phyloP scores from a whole-genome alignment of 2,797 vertebrate genomes.

The Furcifer pardalis region DNA sequence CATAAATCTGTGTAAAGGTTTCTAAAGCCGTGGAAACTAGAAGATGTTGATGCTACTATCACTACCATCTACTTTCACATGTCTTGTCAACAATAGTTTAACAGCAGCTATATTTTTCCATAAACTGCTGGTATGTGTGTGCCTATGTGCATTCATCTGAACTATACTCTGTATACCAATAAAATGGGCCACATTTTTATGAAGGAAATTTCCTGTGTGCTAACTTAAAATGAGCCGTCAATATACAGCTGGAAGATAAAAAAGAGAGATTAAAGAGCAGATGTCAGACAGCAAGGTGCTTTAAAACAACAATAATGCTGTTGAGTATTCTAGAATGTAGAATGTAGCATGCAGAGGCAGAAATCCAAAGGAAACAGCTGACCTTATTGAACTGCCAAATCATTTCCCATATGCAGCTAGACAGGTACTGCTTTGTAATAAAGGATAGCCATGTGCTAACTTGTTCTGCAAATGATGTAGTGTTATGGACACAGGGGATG shows the following conservation, averaged over 20 bases:
- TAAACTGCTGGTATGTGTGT: too few relatives aligned
- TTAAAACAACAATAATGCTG: neutral
- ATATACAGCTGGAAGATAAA: conserved; percentile 45
- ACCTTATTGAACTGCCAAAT: conserved; percentile 36
- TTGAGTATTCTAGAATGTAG: neutral
- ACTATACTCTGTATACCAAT: conserved; percentile 59
- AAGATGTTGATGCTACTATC: too few relatives aligned
- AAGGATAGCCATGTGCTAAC: neutral
- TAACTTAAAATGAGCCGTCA: conserved; percentile 65
- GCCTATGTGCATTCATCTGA: conserved; percentile 43
- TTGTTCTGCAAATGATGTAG: neutral
- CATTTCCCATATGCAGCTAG: conserved; percentile 29
- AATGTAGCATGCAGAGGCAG: conserved; percentile 17
- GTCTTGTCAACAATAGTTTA: too few relatives aligned
- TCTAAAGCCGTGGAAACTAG: too few relatives aligned
- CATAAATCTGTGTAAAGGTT: too few relatives aligned
- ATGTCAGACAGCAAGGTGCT: conserved; percentile 4
- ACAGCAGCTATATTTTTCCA: too few relatives aligned
- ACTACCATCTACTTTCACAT: too few relatives aligned
- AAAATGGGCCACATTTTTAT: conserved; percentile 63
- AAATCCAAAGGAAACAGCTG: conserved; percentile 38
- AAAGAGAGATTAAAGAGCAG: conserved; percentile 35
- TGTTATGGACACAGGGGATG: neutral
- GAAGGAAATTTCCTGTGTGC: conserved; percentile 70
- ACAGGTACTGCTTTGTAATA: neutral